Evolutionary conservation across 2,888 invertebrate genomes (phyloP), one percentile per base, ranked within the genome.

Genomic region (Trichogramma dendrolimi): DNA sequence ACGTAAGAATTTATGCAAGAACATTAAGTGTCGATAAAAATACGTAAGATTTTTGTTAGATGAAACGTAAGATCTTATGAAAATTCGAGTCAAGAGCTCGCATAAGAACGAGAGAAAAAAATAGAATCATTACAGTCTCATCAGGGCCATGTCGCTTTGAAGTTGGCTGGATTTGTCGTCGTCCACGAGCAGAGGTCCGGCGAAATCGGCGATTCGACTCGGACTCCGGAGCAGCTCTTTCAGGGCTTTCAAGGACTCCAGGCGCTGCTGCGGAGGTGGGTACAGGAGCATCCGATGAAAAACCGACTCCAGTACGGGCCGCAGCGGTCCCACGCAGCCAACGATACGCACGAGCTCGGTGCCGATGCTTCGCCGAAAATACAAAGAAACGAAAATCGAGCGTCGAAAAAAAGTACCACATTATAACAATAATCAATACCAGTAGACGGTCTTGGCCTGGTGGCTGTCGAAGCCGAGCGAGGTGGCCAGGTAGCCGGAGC

Each of bases 221-320:
- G 94, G 92, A 69, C 89, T 88, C 67, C 87, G 85, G 27, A 92
- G 81, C 40, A 94, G 81, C 80, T 95, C 94, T 67, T 90, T 86
- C 1, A 92, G 85, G 68, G 93, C 92, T 66, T 91, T 85, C 41
- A 96, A 75, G 0, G 95, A 91, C 71, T 96, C 95, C 6, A 92
- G 84, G 49, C 96, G 84, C 75, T 94, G 92, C 49, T 88, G 85
- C 0, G 92, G 88, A 0, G 92, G 90, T 11, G 96, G 94, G 79
- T 95, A 88, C 0, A 96, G 83, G 4, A 96, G 80, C 90, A 96
- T 94, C 60, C 96, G 85, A 79, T 96, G 96, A 75, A 96, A 96
- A 2, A 96, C 83, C 0, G 96, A 94, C 76, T 96, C 96, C 51
- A 96, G 80, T 49, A 96, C 95, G 6, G 96, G 94, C 10, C 96